Percentiles rank a stretch among this genome's conserved stretches.
These are phyloP conservation scores for Triops cancriformis DNA, from an alignment of 1,140 invertebrate species.

Conservation along the genomic window DNA sequence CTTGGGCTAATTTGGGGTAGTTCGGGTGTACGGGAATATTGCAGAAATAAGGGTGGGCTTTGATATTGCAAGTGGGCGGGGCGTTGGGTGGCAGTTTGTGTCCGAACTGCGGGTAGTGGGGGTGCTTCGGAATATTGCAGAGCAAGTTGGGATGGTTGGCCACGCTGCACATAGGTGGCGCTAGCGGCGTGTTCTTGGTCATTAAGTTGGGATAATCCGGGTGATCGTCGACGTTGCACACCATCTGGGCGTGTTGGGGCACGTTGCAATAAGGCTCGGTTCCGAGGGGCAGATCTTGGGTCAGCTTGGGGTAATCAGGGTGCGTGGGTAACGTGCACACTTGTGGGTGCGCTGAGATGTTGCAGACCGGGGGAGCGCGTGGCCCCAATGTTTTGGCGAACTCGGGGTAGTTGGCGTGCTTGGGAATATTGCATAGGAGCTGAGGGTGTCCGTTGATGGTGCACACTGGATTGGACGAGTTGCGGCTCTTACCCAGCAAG, in stretches of 20 bases:
- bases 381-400: constrained; percentile 18
- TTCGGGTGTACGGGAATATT: constrained; percentile 21
- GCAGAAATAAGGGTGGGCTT: constrained; percentile 16
- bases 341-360: constrained; percentile 25
- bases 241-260: constrained; percentile 24
- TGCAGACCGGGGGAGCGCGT: constrained; percentile 16
- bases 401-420: constrained; percentile 26
- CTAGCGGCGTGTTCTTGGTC: constrained; percentile 22
- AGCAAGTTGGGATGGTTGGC: constrained; percentile 23
- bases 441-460: constrained; percentile 23
- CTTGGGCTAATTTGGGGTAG: constrained; percentile 17
- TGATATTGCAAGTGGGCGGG: constrained; percentile 16
- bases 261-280: constrained; percentile 28
- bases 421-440: constrained; percentile 26
- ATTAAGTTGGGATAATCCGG: constrained; percentile 27
- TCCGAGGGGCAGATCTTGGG: constrained; percentile 19
- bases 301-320: constrained; percentile 27
- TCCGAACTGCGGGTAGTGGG: constrained; percentile 15
- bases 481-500: constrained; percentile 18
- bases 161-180: constrained; percentile 23
- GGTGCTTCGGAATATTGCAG: constrained; percentile 25
- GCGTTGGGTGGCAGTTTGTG: constrained; percentile 14
- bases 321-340: constrained; percentile 26
- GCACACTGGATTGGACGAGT: constrained; percentile 16
- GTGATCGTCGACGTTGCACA: constrained; percentile 26